These are phyloP conservation scores for Sericinus montela DNA, from an alignment of 2,888 invertebrate genomes.

Conservation along the genomic window DNA sequence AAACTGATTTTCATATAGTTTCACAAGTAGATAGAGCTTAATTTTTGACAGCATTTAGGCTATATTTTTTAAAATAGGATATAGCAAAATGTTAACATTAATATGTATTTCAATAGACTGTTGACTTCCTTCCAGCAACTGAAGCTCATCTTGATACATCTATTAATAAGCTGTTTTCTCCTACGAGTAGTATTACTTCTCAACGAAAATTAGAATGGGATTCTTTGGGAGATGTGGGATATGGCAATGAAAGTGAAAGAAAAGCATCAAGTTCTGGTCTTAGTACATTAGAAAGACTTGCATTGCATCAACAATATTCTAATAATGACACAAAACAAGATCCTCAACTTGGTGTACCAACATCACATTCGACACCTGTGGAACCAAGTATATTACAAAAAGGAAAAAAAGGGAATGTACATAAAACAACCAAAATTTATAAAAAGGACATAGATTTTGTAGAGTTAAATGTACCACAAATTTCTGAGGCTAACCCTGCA, in stretches of 20 bases:
- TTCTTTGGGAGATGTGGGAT: slow-evolving; percentile 92
- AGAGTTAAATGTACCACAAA: slow-evolving; percentile 56
- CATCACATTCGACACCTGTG: slow-evolving; percentile 76
- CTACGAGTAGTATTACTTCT: slow-evolving; percentile 86
- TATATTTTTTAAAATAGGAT: too few relatives aligned
- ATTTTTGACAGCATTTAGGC: too few relatives aligned
- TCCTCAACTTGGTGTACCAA: slow-evolving; percentile 58
- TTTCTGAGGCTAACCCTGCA: slow-evolving; percentile 37
- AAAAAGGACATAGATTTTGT: slow-evolving; percentile 61
- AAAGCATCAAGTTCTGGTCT: slow-evolving; percentile 70
- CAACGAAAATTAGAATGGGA: slow-evolving; percentile 92
- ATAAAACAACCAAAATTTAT: slow-evolving; percentile 57
- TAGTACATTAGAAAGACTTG: slow-evolving; percentile 82
- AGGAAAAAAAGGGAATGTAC: slow-evolving; percentile 44
- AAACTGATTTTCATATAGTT: too few relatives aligned
- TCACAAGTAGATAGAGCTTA: too few relatives aligned
- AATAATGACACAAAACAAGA: slow-evolving; percentile 56
- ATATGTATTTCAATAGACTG: too few relatives aligned
- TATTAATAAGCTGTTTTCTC: slow-evolving; percentile 77
- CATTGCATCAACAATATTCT: slow-evolving; percentile 72
- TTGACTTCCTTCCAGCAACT: slow-evolving; percentile 46
- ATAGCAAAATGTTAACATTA: too few relatives aligned
- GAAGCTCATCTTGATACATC: slow-evolving; percentile 59
- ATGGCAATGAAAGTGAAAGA: slow-evolving; percentile 79
- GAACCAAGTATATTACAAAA: slow-evolving; percentile 53